Evolutionary conservation across 2,888 invertebrate species (phyloP).

Genomic region (Galerucella nymphaeae): DNA sequence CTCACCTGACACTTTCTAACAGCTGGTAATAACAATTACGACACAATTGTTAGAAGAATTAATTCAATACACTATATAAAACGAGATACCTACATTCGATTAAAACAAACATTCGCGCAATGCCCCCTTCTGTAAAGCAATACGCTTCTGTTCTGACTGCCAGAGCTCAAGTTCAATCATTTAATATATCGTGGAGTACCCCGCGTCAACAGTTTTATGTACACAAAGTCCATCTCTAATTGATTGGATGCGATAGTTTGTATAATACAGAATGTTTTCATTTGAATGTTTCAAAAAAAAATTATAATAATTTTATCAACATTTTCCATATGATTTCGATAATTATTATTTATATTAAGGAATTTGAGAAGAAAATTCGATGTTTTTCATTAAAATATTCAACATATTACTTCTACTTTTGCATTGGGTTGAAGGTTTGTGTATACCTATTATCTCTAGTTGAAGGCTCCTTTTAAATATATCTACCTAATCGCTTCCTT

Average conservation of each 20-base stretch:
- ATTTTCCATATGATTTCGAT: neutral
- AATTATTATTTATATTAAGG: too few species aligned
- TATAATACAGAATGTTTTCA: neutral
- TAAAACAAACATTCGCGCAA: neutral
- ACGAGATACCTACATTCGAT: constrained; percentile 3
- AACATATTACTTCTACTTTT: too few species aligned
- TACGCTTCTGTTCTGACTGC: constrained; percentile 37
- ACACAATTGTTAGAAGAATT: neutral
- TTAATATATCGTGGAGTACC: constrained; percentile 34
- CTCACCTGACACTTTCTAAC: constrained; percentile 16
- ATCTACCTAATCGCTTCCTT: too few species aligned
- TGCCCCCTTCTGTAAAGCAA: constrained; percentile 32
- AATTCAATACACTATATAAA: constrained; percentile 1
- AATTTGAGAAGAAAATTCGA: too few species aligned
- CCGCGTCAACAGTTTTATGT: constrained; percentile 34
- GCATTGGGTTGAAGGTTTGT: too few species aligned
- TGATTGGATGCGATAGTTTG: constrained; percentile 25
- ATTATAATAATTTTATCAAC: too few species aligned
- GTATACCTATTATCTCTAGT: too few species aligned
- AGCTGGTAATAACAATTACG: neutral
- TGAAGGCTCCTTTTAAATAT: too few species aligned
- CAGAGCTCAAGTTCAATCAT: constrained; percentile 39
- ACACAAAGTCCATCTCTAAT: constrained; percentile 38
- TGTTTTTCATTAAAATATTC: too few species aligned
- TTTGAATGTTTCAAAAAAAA: neutral